Conservation (phyloP, 2,797 vertebrate genomes). For the Myoxocephalus aenaeus region DNA sequence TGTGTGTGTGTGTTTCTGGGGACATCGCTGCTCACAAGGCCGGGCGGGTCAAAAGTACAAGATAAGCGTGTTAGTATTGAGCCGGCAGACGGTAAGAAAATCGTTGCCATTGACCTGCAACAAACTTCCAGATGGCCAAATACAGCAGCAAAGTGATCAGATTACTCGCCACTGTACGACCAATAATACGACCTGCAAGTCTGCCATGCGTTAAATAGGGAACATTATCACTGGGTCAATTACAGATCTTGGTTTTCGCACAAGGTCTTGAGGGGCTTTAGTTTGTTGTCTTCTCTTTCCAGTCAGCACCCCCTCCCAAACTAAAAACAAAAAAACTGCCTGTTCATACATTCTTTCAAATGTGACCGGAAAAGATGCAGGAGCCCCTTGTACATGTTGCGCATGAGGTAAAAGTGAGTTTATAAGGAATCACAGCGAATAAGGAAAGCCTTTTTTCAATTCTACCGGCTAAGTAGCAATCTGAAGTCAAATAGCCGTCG, state of each 20-base stretch:
- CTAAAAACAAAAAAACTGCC: background rate
- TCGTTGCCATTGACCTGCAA: slow-evolving; percentile 77
- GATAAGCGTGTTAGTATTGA: slow-evolving; percentile 83
- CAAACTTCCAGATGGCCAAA: slow-evolving; percentile 74
- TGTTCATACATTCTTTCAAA: slow-evolving; percentile 10
- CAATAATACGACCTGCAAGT: slow-evolving; percentile 50
- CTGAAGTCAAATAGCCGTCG: slow-evolving; percentile 69
- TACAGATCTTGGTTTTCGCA: slow-evolving; percentile 46
- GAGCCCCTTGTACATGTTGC: slow-evolving; percentile 28
- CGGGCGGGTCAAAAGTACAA: slow-evolving; percentile 73
- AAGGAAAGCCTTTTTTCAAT: slow-evolving; percentile 59
- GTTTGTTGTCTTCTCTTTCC: too few relatives aligned
- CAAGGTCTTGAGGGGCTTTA: slow-evolving; percentile 25
- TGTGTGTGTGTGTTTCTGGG: slow-evolving; percentile 37
- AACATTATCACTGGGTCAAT: slow-evolving; percentile 65
- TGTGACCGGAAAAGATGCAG: slow-evolving; percentile 6
- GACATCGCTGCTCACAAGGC: slow-evolving; percentile 58
- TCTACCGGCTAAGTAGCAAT: slow-evolving; percentile 62
- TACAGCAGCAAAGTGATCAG: slow-evolving; percentile 54
- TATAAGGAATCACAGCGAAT: slow-evolving; percentile 43
- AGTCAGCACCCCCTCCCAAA: too few relatives aligned
- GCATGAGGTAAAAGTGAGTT: slow-evolving; percentile 23
- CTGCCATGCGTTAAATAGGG: slow-evolving; percentile 55
- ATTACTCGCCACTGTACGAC: slow-evolving; percentile 54
- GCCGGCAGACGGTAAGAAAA: slow-evolving; percentile 72